Base-by-base conservation (phyloP, 2,797 vertebrate genomes). In the Oreortyx pictus region DNA sequence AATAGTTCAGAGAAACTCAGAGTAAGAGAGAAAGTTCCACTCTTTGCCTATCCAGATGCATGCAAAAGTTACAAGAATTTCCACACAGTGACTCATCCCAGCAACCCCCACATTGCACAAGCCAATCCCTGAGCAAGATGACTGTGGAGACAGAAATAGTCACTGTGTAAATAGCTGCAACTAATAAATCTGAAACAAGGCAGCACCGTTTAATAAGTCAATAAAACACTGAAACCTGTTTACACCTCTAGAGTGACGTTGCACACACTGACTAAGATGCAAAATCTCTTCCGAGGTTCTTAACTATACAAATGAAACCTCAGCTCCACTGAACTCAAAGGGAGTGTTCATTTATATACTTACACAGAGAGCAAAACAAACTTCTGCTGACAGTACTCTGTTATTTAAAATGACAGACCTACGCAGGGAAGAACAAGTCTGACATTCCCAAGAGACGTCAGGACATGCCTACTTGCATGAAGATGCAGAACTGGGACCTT, bases 321-420 rank as follows among this genome's bases (percentile, higher is more conserved):
- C 50, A 88, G 2, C 37, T 37, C 20, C 37, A 29, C 18, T 61
- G 64, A 95, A 65, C 29, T 88, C 65, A 59, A 65, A 74, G 57
- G 52, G 74, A 71, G 49, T 68, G 68, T 72, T 82, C 65, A 25
- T 59, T 80, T 62, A 33, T 8, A 22, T 13, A 52, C 24, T 81
- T 82, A n/a, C 0, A 62, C 57, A 84, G 67, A 79, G 41, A 82
- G 57, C 33, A 83, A 82, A 95, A 33, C 25, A 68, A 92, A 72
- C 29, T 89, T 76, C 49, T 82, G 57, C 90, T 92, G 82, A 86
- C 54, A 39, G 73, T 44, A 71, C 29, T 61, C 89, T 59, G 46
- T 44, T 84, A 31, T 86, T 62, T 82, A 77, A 86, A 92, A 92
- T n/a, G 13, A 59, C 60, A 90, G 86, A 82, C 20, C 7, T 52